Conservation (phyloP, 1,140 invertebrate species). For the Elymnias hypermnestra region DNA sequence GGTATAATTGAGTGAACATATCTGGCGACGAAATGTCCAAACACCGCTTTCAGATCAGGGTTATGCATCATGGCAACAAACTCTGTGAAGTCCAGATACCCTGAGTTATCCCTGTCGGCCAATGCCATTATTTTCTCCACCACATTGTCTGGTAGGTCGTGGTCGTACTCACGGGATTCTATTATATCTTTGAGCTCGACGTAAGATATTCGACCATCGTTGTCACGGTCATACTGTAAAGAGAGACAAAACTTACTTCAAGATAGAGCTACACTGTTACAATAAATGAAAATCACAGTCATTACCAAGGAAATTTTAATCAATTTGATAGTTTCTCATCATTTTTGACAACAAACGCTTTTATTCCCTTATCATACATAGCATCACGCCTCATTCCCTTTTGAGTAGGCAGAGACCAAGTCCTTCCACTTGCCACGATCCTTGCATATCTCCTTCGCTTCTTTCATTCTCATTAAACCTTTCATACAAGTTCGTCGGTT, state of each 20-base stretch:
- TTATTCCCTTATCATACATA: too few species aligned
- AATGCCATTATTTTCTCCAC: conserved; percentile 83
- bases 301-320: neutral
- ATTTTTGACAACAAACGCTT: too few species aligned
- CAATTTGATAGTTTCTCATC: too few species aligned
- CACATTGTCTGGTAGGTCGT: conserved; percentile 84
- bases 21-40: conserved; percentile 76
- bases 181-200: conserved; percentile 82
- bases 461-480: too few species aligned
- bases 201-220: conserved; percentile 84
- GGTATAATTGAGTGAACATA: conserved; percentile 77
- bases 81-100: conserved; percentile 85
- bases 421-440: too few species aligned
- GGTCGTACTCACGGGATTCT: conserved; percentile 78
- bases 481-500: too few species aligned
- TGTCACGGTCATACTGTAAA: conserved; percentile 84
- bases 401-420: too few species aligned
- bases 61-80: conserved; percentile 86
- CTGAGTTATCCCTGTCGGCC: conserved; percentile 84
- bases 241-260: neutral
- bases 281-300: neutral
- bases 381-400: too few species aligned
- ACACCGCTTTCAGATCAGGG: conserved; percentile 78
- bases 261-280: neutral
- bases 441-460: too few species aligned